Conservation (phyloP, 53 echinoderm and acorn worm species). For the Astropecten irregularis region DNA sequence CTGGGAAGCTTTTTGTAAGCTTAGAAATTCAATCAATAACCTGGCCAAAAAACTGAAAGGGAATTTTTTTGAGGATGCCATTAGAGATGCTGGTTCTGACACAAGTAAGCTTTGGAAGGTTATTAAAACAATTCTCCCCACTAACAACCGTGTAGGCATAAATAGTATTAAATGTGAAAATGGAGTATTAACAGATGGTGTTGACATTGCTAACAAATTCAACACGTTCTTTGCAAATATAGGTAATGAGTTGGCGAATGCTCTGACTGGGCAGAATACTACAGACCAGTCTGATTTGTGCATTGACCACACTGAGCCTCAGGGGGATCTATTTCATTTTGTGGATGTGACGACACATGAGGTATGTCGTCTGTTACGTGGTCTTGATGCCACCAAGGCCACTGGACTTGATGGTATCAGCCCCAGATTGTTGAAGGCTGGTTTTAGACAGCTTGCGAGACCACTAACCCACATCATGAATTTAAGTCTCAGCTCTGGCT, state of each 20-base stretch:
- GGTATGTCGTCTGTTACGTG: not conserved
- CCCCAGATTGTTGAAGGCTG: constrained; percentile 1
- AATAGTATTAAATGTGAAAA: not conserved
- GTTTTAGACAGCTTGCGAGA: not conserved
- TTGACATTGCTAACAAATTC: constrained; percentile 18
- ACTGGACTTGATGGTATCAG: constrained; percentile 10
- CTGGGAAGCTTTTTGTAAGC: not conserved
- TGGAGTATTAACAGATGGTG: constrained; percentile 13
- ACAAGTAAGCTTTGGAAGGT: constrained; percentile 3
- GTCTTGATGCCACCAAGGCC: not conserved
- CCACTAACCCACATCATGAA: not conserved
- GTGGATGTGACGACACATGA: constrained; percentile 1
- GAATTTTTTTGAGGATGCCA: constrained; percentile 20
- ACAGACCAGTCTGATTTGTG: not conserved
- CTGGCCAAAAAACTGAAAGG: constrained; percentile 24
- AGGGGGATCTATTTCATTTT: constrained; percentile 13
- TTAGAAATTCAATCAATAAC: constrained; percentile 17
- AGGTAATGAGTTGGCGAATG: not conserved
- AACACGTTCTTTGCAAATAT: too few relatives aligned
- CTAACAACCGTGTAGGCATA: not conserved
- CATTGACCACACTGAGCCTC: not conserved
- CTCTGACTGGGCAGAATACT: not conserved
- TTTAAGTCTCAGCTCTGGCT: not conserved
- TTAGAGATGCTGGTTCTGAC: constrained; percentile 13
- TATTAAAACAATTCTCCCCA: constrained; percentile 13